Percentiles rank a stretch among this genome's conserved stretches.
phyloP scores from a whole-genome alignment of 2,797 vertebrate genomes.

The Choloepus didactylus region DNA sequence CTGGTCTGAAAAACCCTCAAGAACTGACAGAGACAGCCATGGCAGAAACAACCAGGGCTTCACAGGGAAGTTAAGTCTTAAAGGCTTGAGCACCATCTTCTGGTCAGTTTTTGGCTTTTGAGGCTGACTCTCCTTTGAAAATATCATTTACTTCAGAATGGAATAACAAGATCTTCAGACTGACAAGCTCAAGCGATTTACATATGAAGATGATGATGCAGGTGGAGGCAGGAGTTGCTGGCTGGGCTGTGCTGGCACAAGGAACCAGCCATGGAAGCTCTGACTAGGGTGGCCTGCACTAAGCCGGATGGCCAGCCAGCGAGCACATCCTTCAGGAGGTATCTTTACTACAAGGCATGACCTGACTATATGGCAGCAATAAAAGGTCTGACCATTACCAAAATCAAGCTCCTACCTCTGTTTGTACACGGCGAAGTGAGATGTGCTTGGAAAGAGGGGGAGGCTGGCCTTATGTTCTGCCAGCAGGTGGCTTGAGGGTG shows the following conservation, averaged over 20 bases:
- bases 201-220: neutral
- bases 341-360: neutral
- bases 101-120: constrained; percentile 84
- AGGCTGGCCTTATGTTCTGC: neutral
- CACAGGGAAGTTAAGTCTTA: constrained; percentile 76
- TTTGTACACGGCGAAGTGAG: neutral
- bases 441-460: constrained; percentile 8
- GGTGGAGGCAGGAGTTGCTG: neutral
- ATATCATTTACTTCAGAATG: neutral
- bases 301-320: neutral
- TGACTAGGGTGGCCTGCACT: neutral
- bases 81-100: constrained; percentile 89
- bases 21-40: neutral
- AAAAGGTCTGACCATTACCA: fast-evolving
- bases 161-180: neutral
- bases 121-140: constrained; percentile 48
- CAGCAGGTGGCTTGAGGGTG: neutral
- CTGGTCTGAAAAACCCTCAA: neutral
- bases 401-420: neutral
- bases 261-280: neutral
- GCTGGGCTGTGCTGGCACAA: neutral
- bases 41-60: constrained; percentile 53
- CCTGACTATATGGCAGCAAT: neutral
- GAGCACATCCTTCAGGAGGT: neutral
- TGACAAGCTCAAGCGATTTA: neutral